Evolutionary conservation across 2,113 vertebrate species (phyloP).

Genomic region (Struthio camelus): DNA sequence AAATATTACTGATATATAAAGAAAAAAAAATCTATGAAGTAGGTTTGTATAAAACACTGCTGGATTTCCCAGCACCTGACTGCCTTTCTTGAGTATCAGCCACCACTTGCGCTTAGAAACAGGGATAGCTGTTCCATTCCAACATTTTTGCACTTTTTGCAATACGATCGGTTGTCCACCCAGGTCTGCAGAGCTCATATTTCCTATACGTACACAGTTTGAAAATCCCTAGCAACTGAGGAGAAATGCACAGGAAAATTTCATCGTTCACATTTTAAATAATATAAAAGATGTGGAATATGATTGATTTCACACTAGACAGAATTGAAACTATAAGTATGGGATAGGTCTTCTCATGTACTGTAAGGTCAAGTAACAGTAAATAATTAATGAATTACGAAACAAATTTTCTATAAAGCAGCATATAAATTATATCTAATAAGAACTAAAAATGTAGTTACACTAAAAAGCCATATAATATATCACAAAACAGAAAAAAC

Average conservation of each 20-base stretch:
- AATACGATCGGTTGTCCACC: not conserved
- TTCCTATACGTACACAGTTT: not conserved
- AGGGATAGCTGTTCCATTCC: not conserved
- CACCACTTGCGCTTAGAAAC: not conserved
- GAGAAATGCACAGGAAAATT: constrained; percentile 3
- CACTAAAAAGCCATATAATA: constrained; percentile 14
- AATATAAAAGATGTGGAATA: constrained; percentile 53
- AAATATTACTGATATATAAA: not conserved
- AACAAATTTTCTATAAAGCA: constrained; percentile 54
- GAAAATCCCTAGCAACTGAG: not conserved
- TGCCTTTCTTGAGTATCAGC: not conserved
- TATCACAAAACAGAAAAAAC: constrained; percentile 29
- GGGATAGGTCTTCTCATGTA: constrained; percentile 25
- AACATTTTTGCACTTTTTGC: accelerated
- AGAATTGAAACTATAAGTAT: constrained; percentile 50
- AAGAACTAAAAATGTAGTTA: constrained; percentile 43
- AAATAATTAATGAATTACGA: constrained; percentile 71
- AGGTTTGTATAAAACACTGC: not conserved
- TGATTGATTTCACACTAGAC: constrained; percentile 55
- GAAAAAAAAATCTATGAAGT: accelerated
- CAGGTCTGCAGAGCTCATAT: not conserved
- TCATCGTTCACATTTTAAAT: constrained; percentile 50
- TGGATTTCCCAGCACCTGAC: not conserved
- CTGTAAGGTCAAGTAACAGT: constrained; percentile 58
- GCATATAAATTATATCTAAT: constrained; percentile 42